phyloP scores from a whole-genome alignment of 2,888 invertebrate species.

The Cepaea hortensis region DNA sequence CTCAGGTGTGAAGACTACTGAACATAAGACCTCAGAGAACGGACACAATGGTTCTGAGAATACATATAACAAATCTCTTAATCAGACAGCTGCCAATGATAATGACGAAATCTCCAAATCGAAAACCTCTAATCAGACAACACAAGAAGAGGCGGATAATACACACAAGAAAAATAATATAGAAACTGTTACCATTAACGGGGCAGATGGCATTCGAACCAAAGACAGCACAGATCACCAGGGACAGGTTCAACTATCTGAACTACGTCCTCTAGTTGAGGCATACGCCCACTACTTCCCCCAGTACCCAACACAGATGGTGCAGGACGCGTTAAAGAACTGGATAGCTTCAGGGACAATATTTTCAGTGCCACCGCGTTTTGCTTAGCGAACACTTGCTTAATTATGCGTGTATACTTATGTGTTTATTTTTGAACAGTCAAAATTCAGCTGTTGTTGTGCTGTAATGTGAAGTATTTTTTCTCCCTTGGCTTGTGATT shows the following conservation, averaged over 20 bases:
- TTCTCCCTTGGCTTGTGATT: too few species aligned
- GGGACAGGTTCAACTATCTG: neutral
- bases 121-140: too few species aligned
- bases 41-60: neutral
- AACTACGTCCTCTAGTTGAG: neutral
- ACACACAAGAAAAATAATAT: neutral
- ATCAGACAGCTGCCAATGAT: too few species aligned
- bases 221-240: neutral
- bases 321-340: conserved; percentile 19
- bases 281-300: conserved; percentile 27
- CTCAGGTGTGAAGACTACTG: neutral
- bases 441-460: too few species aligned
- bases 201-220: neutral
- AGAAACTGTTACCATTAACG: neutral
- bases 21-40: neutral
- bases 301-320: neutral
- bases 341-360: neutral
- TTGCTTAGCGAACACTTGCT: neutral
- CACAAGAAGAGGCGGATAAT: neutral
- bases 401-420: too few species aligned
- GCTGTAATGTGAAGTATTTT: too few species aligned
- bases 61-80: neutral
- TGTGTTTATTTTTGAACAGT: too few species aligned
- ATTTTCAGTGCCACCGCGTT: neutral
- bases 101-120: too few species aligned